phyloP scores from a whole-genome alignment of 2,797 vertebrate genomes.

The Coregonus suidteri region DNA sequence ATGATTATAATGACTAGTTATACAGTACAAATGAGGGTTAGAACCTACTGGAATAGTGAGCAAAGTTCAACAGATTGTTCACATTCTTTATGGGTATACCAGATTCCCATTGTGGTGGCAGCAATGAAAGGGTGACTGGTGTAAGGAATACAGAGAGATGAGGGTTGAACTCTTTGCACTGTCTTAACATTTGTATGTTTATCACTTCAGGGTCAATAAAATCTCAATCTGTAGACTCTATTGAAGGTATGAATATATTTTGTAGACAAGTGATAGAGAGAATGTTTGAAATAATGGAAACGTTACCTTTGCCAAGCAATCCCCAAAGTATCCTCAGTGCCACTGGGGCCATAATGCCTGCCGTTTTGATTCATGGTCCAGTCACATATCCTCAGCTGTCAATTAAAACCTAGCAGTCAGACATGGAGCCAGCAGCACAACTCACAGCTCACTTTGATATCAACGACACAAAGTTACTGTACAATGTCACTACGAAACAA shows the following conservation, averaged over 20 bases:
- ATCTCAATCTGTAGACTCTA: neutral
- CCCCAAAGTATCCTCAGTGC: slow-evolving; percentile 99
- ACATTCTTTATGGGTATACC: neutral
- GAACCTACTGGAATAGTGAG: neutral
- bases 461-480: slow-evolving; percentile 74
- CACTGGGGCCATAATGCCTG: slow-evolving; percentile 99
- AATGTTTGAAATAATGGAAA: slow-evolving; percentile 96
- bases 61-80: neutral
- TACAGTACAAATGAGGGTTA: neutral
- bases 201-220: neutral
- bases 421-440: slow-evolving; percentile 91
- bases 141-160: neutral
- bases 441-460: slow-evolving; percentile 79
- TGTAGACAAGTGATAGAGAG: slow-evolving; percentile 74
- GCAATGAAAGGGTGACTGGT: neutral
- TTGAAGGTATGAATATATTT: neutral
- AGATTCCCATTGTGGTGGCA: neutral
- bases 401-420: slow-evolving; percentile 99
- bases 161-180: neutral
- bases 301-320: slow-evolving; percentile 99
- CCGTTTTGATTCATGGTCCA: slow-evolving; percentile 99
- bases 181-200: no score
- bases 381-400: slow-evolving; percentile 99
- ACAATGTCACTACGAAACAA: slow-evolving; percentile 44
- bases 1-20: neutral